Conservation (phyloP, 2,888 invertebrate genomes). For the Eupithecia subumbrata region DNA sequence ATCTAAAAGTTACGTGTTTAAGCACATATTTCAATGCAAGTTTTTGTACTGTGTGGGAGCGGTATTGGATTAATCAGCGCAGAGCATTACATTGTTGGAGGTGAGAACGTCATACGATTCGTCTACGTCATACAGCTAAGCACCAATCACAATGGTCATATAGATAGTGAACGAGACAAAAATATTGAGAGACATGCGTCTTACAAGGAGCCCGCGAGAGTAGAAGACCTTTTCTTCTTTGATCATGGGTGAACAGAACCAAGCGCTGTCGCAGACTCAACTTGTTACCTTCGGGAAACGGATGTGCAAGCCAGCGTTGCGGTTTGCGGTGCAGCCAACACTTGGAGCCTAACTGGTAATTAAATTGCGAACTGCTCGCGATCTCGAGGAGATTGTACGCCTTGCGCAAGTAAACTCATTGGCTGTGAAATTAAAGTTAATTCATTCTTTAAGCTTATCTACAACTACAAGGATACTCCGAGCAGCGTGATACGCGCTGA, state of each 20-base stretch:
- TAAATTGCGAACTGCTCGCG: constrained; percentile 53
- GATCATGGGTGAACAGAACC: not conserved
- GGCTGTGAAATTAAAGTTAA: constrained; percentile 54
- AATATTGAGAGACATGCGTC: not conserved
- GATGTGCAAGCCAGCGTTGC: constrained; percentile 56
- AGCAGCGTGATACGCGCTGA: constrained; percentile 17
- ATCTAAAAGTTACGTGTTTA: too few species aligned
- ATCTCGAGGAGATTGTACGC: constrained; percentile 53
- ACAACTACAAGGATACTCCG: constrained; percentile 42
- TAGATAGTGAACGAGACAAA: not conserved
- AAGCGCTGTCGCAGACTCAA: not conserved
- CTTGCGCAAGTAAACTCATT: constrained; percentile 54
- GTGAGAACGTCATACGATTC: not conserved
- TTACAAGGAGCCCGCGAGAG: too few species aligned
- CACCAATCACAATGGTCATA: not conserved
- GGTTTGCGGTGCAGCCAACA: constrained; percentile 52
- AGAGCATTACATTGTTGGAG: not conserved
- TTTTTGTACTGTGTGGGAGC: too few species aligned
- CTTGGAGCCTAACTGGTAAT: constrained; percentile 48
- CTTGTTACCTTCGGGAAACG: constrained; percentile 63
- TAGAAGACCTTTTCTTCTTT: not conserved
- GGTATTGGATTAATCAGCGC: too few species aligned
- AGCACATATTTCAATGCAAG: too few species aligned
- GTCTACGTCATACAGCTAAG: not conserved
- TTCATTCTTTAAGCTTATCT: constrained; percentile 44